Evolutionary conservation across 2,797 vertebrate genomes (phyloP).

Genomic region (Lithobates pipiens): DNA sequence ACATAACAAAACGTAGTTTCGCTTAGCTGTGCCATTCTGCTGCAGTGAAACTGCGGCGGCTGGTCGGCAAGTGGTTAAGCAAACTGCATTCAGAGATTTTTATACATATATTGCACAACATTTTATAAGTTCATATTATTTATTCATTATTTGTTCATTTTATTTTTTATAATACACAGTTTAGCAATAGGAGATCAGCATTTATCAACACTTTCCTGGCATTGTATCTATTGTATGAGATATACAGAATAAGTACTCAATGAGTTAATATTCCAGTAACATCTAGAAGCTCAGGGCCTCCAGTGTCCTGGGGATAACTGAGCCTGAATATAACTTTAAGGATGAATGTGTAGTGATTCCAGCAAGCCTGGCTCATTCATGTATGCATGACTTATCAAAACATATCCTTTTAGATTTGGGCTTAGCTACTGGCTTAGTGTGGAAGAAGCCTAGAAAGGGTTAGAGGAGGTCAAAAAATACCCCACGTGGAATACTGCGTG

Average conservation of each 20-base stretch:
- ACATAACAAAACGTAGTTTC: too few relatives aligned
- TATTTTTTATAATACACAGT: too few relatives aligned
- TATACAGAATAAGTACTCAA: background rate
- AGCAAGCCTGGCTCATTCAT: conserved; percentile 37
- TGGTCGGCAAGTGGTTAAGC: too few relatives aligned
- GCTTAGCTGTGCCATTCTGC: too few relatives aligned
- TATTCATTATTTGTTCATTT: too few relatives aligned
- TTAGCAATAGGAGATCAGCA: too few relatives aligned
- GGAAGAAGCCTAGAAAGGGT: conserved; percentile 31
- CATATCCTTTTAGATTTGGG: conserved; percentile 47
- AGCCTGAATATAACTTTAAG: conserved; percentile 56
- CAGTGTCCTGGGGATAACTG: conserved; percentile 46
- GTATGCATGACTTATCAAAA: conserved; percentile 56
- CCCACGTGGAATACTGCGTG: conserved; percentile 6
- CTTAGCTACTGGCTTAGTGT: conserved; percentile 46
- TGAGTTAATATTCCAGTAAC: conserved; percentile 50
- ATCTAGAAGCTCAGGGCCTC: conserved; percentile 27
- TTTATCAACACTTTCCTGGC: too few relatives aligned
- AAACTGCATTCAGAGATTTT: too few relatives aligned
- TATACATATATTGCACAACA: too few relatives aligned
- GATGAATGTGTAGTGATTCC: conserved; percentile 44
- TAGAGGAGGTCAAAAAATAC: conserved; percentile 35
- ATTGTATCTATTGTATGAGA: background rate
- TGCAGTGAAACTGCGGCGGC: too few relatives aligned
- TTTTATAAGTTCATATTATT: too few relatives aligned